Evolutionary conservation across 2,888 invertebrate genomes (phyloP), one percentile per base, ranked within the genome.

Genomic region (Amorpha juglandis): DNA sequence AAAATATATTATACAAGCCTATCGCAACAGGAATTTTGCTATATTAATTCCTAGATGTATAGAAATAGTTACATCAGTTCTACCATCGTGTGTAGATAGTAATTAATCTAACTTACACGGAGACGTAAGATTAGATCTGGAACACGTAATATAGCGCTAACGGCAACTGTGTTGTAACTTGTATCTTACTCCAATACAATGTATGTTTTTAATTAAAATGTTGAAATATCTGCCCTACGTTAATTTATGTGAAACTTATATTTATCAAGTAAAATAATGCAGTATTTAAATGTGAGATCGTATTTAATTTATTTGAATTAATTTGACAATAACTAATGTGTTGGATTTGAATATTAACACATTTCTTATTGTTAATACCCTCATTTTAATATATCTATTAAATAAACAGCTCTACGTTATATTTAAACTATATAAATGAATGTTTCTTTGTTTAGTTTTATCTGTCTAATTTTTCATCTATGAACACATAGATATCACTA

Each of bases 91-190:
- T 55, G n/a, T 58, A 38, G 58, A 42, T 58, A 19, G 42, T 58
- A 58, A 58, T 58, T 58, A 42, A 58, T 58, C 42, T 42, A 58
- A 42, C 58, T 11, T 8, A 50, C 19, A 45, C 35, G 8, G 14
- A 62, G 52, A 62, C 65, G 35, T 19, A 12, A 8, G 52, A 45
- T 65, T 50, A 51, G 65, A 51, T 27, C 62, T 47, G 58, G 42
- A 27, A 62, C 58, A 62, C 21, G 47, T 47, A 33, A 21, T 47
- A 47, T 27, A 27, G 27, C 27, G 55, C 16, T 55, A 55, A 55
- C 35, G 35, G 55, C 58, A 42, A 38, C 42, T 19, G 27, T 27
- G 27, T 27, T 3, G 58, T 58, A 38, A 7, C 38, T 33, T 55
- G 38, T 53, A 7, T 27, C 21, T 14, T 16, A 38, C 35, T 35